Base-by-base conservation (phyloP, 2,113 vertebrate species). In the Petroica traversi region DNA sequence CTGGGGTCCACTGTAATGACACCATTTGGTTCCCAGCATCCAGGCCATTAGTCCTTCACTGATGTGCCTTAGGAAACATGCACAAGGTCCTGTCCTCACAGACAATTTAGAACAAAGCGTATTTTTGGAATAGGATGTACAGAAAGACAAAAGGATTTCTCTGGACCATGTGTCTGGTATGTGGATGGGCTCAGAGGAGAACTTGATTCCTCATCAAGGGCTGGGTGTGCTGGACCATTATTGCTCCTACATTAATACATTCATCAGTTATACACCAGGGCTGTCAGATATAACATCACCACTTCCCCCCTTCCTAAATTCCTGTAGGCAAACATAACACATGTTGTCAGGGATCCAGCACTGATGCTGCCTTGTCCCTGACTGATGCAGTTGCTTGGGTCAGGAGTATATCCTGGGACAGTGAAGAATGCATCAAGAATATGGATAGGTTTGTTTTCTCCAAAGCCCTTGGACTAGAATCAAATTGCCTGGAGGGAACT, bases 401-500 rank as follows among this genome's bases (percentile, higher is more conserved):
- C 87, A 91, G 58, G 58, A 68, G 34, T 51, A 51, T 58, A 83
- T 76, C 71, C 62, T 49, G 46, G 81, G 87, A 92, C 49, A 66
- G 26, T 69, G 46, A 85, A 66, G 55, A 94, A 76, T 67, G 49
- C 51, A 66, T 48, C 29, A 73, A 88, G 78, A 69, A 69, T 45
- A 77, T 66, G 26, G 75, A 59, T 1, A 2, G 14, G 58, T 58
- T 90, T 83, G 49, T 92, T 86, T 67, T 48, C 71, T 92, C 80
- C 67, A 88, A 17, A 93, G 78, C 9, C 45, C 49, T 88, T 93
- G 89, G 74, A 85, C 31, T 29, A 59, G 23, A 93, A 83, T 80
- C 71, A 94, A 95, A 80, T 43, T 74, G 77, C 92, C 87, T 59
- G 59, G 71, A 83, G 88, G 49, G 62, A 95, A 89, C 46, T 83